phyloP scores from a whole-genome alignment of 2,888 invertebrate genomes.

The Melanostoma scalare region DNA sequence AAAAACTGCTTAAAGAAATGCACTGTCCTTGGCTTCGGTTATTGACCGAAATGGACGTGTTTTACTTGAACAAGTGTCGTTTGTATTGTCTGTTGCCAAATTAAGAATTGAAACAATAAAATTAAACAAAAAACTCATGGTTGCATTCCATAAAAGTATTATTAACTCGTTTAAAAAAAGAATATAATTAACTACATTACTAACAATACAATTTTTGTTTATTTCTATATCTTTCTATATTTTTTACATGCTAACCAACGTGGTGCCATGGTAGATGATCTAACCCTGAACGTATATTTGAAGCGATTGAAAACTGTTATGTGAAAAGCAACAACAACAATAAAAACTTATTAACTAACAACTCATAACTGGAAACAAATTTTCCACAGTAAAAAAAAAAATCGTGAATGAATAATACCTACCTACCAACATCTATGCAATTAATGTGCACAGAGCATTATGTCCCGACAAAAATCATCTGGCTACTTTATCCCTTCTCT shows the following conservation, averaged over 20 bases:
- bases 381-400: conserved; percentile 53
- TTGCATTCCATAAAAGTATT: conserved; percentile 51
- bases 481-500: conserved; percentile 48
- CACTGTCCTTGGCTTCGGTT: no score
- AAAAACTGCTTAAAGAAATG: no score
- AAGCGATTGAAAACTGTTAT: conserved; percentile 71
- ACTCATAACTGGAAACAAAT: conserved; percentile 39
- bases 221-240: conserved; percentile 76
- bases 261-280: conserved; percentile 79
- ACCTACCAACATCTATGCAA: conserved; percentile 20
- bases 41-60: no score
- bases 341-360: conserved; percentile 67
- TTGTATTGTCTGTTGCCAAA: conserved; percentile 12
- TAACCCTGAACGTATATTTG: conserved; percentile 71
- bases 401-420: conserved; percentile 32
- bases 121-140: conserved; percentile 50
- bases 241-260: conserved; percentile 78
- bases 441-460: conserved; percentile 63
- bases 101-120: background rate
- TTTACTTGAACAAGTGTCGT: no score
- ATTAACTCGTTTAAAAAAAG: conserved; percentile 39
- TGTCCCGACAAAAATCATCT: conserved; percentile 35
- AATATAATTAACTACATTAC: conserved; percentile 68
- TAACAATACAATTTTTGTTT: conserved; percentile 77
- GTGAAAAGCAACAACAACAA: conserved; percentile 61